These are phyloP conservation scores for Drosophila tani DNA, from an alignment of 1,140 invertebrate species.

Conservation along the genomic window DNA sequence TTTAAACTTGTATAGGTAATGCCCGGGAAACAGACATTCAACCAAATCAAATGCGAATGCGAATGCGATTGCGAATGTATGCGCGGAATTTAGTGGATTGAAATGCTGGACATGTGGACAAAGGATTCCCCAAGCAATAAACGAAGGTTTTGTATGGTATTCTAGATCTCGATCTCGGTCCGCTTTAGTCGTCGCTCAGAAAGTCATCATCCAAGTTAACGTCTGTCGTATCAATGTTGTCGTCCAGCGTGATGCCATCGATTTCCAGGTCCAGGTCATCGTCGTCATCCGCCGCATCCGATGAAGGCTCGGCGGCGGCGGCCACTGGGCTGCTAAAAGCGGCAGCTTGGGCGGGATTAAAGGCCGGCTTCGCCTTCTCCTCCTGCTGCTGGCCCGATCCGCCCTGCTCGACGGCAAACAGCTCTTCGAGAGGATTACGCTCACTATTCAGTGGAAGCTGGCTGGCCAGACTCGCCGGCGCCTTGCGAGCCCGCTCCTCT, in stretches of 20 bases:
- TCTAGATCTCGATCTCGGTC: slow-evolving; percentile 31
- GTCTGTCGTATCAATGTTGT: slow-evolving; percentile 88
- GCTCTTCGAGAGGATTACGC: slow-evolving; percentile 90
- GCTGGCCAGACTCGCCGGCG: slow-evolving; percentile 87
- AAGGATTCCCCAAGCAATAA: slow-evolving; percentile 53
- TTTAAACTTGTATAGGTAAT: slow-evolving; percentile 68
- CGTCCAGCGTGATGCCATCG: slow-evolving; percentile 88
- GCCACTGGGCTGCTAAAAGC: slow-evolving; percentile 22
- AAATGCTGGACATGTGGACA: slow-evolving; percentile 51
- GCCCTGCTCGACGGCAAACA: slow-evolving; percentile 84
- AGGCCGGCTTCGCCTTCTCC: slow-evolving; percentile 67
- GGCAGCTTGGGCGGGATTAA: slow-evolving; percentile 21
- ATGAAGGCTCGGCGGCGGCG: slow-evolving; percentile 55
- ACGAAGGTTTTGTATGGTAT: slow-evolving; percentile 49
- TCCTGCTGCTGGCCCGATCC: slow-evolving; percentile 51
- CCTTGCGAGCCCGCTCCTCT: slow-evolving; percentile 85
- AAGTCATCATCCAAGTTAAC: slow-evolving; percentile 82
- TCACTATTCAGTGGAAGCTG: slow-evolving; percentile 89
- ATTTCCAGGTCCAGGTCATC: slow-evolving; percentile 88
- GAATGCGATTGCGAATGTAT: slow-evolving; percentile 45
- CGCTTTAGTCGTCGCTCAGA: slow-evolving; percentile 77
- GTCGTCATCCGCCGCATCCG: slow-evolving; percentile 69
- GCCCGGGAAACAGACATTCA: slow-evolving; percentile 66
- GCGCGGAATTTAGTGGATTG: slow-evolving; percentile 67
- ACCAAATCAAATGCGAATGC: slow-evolving; percentile 77